Base-by-base conservation (phyloP, 2,888 invertebrate species). In the Drosophila macrospina region DNA sequence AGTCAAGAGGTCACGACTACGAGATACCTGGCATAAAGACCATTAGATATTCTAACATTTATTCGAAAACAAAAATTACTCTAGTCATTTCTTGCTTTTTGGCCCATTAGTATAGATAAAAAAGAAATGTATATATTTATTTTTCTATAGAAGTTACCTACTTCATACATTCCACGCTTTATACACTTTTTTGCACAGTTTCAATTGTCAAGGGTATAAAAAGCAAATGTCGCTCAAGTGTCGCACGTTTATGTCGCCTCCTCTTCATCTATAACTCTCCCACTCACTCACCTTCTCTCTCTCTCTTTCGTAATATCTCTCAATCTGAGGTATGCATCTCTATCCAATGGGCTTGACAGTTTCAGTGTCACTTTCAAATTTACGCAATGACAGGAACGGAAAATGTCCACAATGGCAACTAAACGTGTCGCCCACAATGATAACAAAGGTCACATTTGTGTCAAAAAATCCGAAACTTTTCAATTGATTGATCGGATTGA, bases 391-490 rank as follows among this genome's bases (percentile, higher is more conserved):
- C 76, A 70, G 86, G 45, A 78, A 62, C 52, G 70, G 69, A 80
- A 83, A 80, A 80, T 84, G 65, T 72, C 71, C 77, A 74, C 64
- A 80, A 72, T 73, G 59, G 32, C 55, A 60, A 42, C 44, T 67
- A 64, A 65, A 67, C 60, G 32, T 56, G 28, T 48, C 48, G 55
- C 59, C 51, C 24, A 54, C 50, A 37, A 52, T 41, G 50, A 60
- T 70, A 79, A 67, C 75, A 77, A 86, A 83, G 83, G 88, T 88
- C 80, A 72, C 77, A 74, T 74, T 74, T 71, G 64, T 80, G 74
- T 80, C 68, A 62, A 52, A 61, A 72, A 69, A 59, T 62, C 32
- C 32, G 41, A 72, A 86, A 86, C 77, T 88, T 87, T 80, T 70
- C 74, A 72, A 82, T 83, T 83, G 83, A 83, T 83, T 88, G 88